Conservation (phyloP, 1,140 invertebrate genomes). For the Drosophila funebris region DNA sequence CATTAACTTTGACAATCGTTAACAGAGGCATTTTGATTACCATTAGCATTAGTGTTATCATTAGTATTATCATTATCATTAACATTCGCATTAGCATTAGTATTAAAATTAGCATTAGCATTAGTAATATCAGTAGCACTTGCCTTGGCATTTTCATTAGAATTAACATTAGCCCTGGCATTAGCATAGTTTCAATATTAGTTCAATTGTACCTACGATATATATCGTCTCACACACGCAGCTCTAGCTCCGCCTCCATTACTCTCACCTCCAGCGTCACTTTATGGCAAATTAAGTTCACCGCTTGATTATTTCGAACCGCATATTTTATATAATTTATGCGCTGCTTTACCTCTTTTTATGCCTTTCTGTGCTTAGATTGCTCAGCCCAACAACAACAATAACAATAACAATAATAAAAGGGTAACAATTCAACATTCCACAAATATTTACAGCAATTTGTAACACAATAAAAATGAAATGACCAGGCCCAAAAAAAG, state of each 20-base stretch:
- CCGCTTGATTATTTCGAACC: constrained; percentile 74
- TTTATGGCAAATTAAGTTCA: constrained; percentile 76
- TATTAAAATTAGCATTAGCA: not conserved
- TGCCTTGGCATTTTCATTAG: not conserved
- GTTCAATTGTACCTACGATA: not conserved
- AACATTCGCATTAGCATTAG: not conserved
- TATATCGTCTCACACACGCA: not conserved
- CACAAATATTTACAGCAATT: constrained; percentile 80
- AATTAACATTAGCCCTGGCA: not conserved
- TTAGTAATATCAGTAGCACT: not conserved
- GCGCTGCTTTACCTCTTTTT: constrained; percentile 37
- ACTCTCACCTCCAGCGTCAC: constrained; percentile 25
- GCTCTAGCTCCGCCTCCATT: not conserved
- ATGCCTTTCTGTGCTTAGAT: constrained; percentile 37
- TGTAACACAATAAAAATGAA: constrained; percentile 78
- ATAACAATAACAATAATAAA: constrained; percentile 37
- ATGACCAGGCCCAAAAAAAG: constrained; percentile 43
- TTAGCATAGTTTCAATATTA: too few relatives aligned
- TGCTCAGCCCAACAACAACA: constrained; percentile 20
- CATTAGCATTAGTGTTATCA: not conserved
- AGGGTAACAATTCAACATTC: constrained; percentile 67
- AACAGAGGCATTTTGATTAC: too few relatives aligned
- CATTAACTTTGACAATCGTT: not conserved
- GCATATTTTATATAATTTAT: constrained; percentile 76
- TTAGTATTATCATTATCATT: not conserved